phyloP scores from a whole-genome alignment of 1,140 invertebrate species.

The Lutraria rhynchaena region DNA sequence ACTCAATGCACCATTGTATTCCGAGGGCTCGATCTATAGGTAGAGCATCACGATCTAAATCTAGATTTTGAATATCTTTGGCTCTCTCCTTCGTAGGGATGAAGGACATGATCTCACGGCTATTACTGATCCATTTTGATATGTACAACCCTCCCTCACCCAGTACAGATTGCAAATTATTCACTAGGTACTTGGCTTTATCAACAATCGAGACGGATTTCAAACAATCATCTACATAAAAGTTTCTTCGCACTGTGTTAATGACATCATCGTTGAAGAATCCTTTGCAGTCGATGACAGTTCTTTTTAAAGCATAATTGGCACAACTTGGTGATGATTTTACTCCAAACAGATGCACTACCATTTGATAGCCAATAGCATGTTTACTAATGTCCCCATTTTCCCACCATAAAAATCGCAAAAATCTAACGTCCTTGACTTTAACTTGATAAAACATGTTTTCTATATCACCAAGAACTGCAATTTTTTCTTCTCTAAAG shows the following conservation, averaged over 20 bases:
- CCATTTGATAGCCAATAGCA: constrained; percentile 60
- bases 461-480: constrained; percentile 61
- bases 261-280: constrained; percentile 13
- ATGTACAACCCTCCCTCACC: constrained; percentile 48
- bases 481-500: constrained; percentile 54
- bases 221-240: constrained; percentile 64
- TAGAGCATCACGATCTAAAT: constrained; percentile 15
- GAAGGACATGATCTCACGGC: constrained; percentile 33
- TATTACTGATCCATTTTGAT: constrained; percentile 55
- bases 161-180: not conserved
- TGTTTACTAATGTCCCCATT: not conserved
- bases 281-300: constrained; percentile 18
- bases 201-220: constrained; percentile 20
- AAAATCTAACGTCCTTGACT: constrained; percentile 56
- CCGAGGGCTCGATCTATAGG: constrained; percentile 54
- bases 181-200: constrained; percentile 39
- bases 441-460: constrained; percentile 60
- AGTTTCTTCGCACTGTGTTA: constrained; percentile 42
- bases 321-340: constrained; percentile 62
- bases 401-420: constrained; percentile 59
- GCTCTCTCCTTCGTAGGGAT: constrained; percentile 12
- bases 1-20: constrained; percentile 56
- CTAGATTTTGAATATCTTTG: not conserved
- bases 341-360: constrained; percentile 65
- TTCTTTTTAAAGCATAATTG: constrained; percentile 53